phyloP scores from a whole-genome alignment of 2,797 vertebrate genomes.

The Natrix natrix region DNA sequence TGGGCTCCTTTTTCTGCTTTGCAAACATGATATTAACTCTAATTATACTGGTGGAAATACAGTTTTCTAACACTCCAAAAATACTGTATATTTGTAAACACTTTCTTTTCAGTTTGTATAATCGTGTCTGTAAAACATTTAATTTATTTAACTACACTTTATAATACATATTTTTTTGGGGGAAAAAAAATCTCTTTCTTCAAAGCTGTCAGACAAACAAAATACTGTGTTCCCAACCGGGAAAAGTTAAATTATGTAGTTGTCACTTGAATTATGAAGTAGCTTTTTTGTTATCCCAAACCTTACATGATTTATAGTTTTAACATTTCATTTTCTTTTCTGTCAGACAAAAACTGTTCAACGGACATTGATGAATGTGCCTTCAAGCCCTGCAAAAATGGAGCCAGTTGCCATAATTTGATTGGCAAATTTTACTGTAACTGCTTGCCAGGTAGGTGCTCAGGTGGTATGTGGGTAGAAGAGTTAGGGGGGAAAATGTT shows the following conservation, averaged over 20 bases:
- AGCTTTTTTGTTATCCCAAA: conserved; percentile 61
- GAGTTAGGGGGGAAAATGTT: conserved; percentile 24
- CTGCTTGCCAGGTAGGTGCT: conserved; percentile 73
- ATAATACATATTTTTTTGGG: conserved; percentile 15
- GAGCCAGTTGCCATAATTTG: conserved; percentile 68
- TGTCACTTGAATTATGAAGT: conserved; percentile 58
- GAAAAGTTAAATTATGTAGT: conserved; percentile 60
- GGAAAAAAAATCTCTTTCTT: conserved; percentile 41
- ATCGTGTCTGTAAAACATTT: conserved; percentile 36
- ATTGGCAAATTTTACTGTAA: conserved; percentile 66
- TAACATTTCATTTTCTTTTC: conserved; percentile 67
- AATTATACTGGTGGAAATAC: conserved; percentile 15
- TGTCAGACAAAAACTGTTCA: conserved; percentile 81
- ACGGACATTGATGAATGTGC: conserved; percentile 70
- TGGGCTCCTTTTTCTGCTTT: background rate
- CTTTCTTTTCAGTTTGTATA: conserved; percentile 16
- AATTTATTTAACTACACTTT: conserved; percentile 48
- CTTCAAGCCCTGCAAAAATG: conserved; percentile 73
- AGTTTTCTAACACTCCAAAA: conserved; percentile 22
- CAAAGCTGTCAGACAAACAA: conserved; percentile 55
- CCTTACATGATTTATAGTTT: conserved; percentile 64
- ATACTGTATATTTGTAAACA: conserved; percentile 25
- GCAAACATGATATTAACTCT: background rate
- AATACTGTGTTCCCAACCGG: conserved; percentile 38
- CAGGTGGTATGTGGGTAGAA: conserved; percentile 39